Evolutionary conservation across 2,888 invertebrate genomes (phyloP).

Genomic region (Leucophenga montana): DNA sequence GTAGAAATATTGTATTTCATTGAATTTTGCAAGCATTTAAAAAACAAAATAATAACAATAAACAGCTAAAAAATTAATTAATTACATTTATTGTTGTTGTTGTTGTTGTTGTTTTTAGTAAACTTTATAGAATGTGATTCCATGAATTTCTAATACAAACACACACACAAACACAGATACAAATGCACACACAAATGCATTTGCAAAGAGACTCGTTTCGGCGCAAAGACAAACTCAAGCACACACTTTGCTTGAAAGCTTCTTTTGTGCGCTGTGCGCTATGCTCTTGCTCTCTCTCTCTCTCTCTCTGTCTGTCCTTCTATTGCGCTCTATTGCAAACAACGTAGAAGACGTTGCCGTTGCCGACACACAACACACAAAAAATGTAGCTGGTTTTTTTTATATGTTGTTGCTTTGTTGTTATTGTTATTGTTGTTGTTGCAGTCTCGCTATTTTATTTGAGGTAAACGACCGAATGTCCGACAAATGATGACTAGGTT

Average conservation of each 20-base stretch:
- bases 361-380: no score
- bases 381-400: not conserved
- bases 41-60: not conserved
- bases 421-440: not conserved
- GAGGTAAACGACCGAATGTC: conserved; percentile 74
- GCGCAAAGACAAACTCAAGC: conserved; percentile 22
- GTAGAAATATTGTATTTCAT: no score
- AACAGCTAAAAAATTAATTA: conserved; percentile 17
- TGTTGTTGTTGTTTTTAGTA: not conserved
- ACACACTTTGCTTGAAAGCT: not conserved
- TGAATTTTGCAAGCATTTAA: not conserved
- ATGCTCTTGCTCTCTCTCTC: not conserved
- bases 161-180: not conserved
- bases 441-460: conserved; percentile 7
- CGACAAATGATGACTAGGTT: conserved; percentile 74
- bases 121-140: not conserved
- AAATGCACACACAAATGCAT: not conserved
- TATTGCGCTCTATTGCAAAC: not conserved
- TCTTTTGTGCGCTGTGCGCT: not conserved
- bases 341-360: not conserved
- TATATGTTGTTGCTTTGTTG: not conserved
- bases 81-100: not conserved
- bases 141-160: conserved; percentile 16
- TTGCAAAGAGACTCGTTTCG: not conserved
- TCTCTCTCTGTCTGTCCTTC: not conserved